Conservation (phyloP, 2,888 invertebrate genomes). For the Dryadula phaetusa region DNA sequence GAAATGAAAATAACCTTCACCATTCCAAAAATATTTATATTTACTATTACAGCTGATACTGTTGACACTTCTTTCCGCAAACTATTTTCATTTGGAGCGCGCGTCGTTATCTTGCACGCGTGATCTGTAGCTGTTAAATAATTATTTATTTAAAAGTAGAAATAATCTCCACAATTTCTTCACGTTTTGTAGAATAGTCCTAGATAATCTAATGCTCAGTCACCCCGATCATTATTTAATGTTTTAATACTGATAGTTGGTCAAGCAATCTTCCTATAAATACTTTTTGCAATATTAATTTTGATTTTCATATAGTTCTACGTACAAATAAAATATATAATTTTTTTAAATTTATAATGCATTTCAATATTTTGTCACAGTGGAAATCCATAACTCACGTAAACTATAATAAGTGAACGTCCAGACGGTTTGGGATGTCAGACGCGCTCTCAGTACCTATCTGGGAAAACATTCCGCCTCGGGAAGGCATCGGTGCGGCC, state of each 20-base stretch:
- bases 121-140: conserved; percentile 9
- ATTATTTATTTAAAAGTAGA: background rate
- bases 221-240: too few relatives aligned
- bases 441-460: conserved; percentile 11
- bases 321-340: too few relatives aligned
- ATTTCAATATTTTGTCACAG: background rate
- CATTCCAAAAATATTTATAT: conserved; percentile 10
- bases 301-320: too few relatives aligned
- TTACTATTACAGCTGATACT: conserved; percentile 11
- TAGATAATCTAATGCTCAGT: background rate
- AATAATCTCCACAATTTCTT: background rate
- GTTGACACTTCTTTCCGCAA: conserved; percentile 20
- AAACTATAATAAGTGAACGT: conserved; percentile 24
- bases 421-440: conserved; percentile 34
- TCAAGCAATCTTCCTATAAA: too few relatives aligned
- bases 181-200: background rate
- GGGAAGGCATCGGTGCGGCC: conserved; percentile 65
- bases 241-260: too few relatives aligned
- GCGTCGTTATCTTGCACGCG: background rate
- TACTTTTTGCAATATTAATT: too few relatives aligned
- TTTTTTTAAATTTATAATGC: too few relatives aligned
- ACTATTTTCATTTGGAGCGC: background rate
- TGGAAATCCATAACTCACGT: background rate
- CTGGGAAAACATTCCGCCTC: conserved; percentile 62
- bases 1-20: conserved; percentile 11